Conservation (phyloP, 2,797 vertebrate genomes). For the Parotocinclus haroldoi region DNA sequence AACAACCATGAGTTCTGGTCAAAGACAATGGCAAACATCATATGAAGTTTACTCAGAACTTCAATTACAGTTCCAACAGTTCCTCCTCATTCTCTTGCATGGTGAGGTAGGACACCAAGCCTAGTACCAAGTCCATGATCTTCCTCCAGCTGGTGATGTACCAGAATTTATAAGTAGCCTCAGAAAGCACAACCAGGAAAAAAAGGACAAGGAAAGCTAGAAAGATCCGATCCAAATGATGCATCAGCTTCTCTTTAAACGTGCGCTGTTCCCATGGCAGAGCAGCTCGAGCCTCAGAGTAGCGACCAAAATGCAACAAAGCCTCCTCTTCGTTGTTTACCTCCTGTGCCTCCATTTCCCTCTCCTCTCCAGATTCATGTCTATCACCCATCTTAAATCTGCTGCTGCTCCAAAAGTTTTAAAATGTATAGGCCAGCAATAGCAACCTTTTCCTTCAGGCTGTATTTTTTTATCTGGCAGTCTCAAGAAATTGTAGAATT, state of each 20-base stretch:
- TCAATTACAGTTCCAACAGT: slow-evolving; percentile 63
- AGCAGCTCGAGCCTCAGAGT: slow-evolving; percentile 47
- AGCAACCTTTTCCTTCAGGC: too few relatives aligned
- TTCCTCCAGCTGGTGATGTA: slow-evolving; percentile 60
- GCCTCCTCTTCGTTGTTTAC: slow-evolving; percentile 39
- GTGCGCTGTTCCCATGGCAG: slow-evolving; percentile 70
- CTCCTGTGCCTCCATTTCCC: slow-evolving; percentile 52
- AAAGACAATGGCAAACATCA: too few relatives aligned
- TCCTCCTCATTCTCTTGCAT: slow-evolving; percentile 62
- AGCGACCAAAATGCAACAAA: slow-evolving; percentile 57
- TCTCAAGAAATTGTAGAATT: background rate
- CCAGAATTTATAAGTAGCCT: slow-evolving; percentile 67
- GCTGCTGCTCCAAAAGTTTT: background rate
- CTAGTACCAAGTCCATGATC: slow-evolving; percentile 50
- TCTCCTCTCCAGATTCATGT: slow-evolving; percentile 38
- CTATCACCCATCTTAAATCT: slow-evolving; percentile 55
- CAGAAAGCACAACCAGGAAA: slow-evolving; percentile 52
- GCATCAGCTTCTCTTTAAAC: slow-evolving; percentile 62
- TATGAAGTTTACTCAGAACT: too few relatives aligned
- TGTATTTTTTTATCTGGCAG: too few relatives aligned
- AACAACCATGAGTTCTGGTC: too few relatives aligned
- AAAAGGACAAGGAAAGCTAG: slow-evolving; percentile 57
- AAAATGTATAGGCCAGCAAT: background rate
- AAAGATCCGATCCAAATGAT: slow-evolving; percentile 68
- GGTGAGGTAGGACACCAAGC: slow-evolving; percentile 52